Evolutionary conservation across 2,888 invertebrate species (phyloP), one percentile per base, ranked within the genome.

Genomic region (Meliscaeva auricollis): DNA sequence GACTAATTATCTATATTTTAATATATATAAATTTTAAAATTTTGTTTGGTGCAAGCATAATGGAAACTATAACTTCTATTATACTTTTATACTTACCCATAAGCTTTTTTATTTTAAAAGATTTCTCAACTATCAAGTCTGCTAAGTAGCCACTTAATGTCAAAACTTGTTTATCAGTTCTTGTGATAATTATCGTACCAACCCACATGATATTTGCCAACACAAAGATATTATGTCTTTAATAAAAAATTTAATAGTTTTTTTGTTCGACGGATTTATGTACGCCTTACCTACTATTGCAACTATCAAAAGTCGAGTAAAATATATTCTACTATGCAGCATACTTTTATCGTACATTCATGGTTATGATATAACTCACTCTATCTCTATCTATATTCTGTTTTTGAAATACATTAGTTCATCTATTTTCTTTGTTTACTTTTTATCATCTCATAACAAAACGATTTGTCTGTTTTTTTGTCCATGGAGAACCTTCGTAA

Each of bases 251-350:
- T 46, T 22, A 26, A 74, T 56, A 22, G 11, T 46, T 22, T 58
- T 56, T 56, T 56, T 64, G 64, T 74, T 52, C 22, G 20, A 35
- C 11, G 22, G 15, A n/a, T 46, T n/a, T 13, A 58, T 58, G 17
- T 26, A 26, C 4, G 26, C 4, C 26, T 26, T 26, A 26, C 26
- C 26, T 4, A 26, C 26, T 26, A 4, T 26, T 26, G 26, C 2
- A 26, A 26, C 15, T 38, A 17, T 38, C 13, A 5, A 9, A 38
- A 58, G 35, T 38, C 1, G 1, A 35, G 50, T 22, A 5, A 17
- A 35, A 35, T 30, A 54, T 32, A 35, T n/a, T n/a, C n/a, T n/a
- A 26, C 26, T 4, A 26, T 26, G 26, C 4, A 26, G n/a, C n/a
- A n/a, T n/a, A n/a, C n/a, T n/a, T n/a, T n/a, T n/a, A n/a, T n/a